Base-by-base conservation (phyloP, 2,113 vertebrate genomes). In the Indicator indicator region DNA sequence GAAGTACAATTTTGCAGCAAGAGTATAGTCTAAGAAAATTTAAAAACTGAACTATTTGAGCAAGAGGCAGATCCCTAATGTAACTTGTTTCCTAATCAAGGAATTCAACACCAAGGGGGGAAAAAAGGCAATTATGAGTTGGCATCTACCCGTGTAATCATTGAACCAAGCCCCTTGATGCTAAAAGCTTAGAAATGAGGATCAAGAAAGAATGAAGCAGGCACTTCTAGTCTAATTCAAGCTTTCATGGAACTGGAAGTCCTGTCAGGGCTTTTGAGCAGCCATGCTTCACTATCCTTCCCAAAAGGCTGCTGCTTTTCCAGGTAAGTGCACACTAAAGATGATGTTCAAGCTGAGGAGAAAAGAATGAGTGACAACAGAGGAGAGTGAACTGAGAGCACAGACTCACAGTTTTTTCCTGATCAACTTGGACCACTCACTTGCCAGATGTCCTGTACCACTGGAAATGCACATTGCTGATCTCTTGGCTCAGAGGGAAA, bases 401-500 rank as follows among this genome's bases (percentile, higher is more conserved):
- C 56, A 48, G 56, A 24, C 27, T 73, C 55, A 18, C 4, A 3
- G 52, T n/a, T 23, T 77, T 56, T 32, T 62, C 44, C 74, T 20
- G 5, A 15, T 3, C 4, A 2, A 32, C 32, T 17, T 1, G 0
- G 32, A 55, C n/a, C 2, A 2, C 38, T 67, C 54, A 2, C 0
- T 0, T 86, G 62, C 50, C 84, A 75, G 54, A 46, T 68, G 81
- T 62, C 54, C 82, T 36, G 8, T 26, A 20, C n/a, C 2, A 0
- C 59, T 83, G 86, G 40, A 42, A 65, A 36, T 3, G 3, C 40
- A 48, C 36, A 3, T 1, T 48, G 46, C 27, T 83, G 63, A 30
- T 21, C 36, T 60, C 73, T 55, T 11, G 2, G 63, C 75, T 88
- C 75, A 33, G 70, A 30, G 40, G 15, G 8, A n/a, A 58, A 50